These are phyloP conservation scores for Idaea biselata DNA, from an alignment of 2,888 invertebrate genomes.

Conservation along the genomic window DNA sequence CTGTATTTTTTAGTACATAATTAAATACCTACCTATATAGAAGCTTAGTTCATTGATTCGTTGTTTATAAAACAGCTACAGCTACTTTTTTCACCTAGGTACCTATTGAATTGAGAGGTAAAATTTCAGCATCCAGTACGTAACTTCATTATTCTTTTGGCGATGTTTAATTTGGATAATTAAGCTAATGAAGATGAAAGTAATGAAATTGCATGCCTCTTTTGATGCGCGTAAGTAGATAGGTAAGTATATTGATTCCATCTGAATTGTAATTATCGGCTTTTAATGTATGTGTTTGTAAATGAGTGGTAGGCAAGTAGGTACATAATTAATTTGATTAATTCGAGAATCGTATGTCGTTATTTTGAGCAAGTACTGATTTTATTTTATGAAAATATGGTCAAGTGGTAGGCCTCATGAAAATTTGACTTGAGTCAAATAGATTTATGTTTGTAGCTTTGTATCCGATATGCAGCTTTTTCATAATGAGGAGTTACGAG, in stretches of 20 bases:
- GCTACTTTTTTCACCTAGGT: conserved; percentile 27
- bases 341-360: too few relatives aligned
- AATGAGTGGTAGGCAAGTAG: neutral
- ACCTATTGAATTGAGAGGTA: neutral
- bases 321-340: neutral
- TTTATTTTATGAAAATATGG: neutral
- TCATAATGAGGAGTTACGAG: too few relatives aligned
- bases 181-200: conserved; percentile 20
- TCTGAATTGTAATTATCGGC: neutral
- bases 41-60: too few relatives aligned
- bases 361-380: neutral
- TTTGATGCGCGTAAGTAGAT: conserved; percentile 4
- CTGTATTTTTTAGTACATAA: too few relatives aligned
- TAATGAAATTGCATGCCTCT: conserved; percentile 19
- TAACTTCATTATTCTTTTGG: conserved; percentile 17
- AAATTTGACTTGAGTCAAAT: neutral
- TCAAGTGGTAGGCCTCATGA: neutral
- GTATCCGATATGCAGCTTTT: too few relatives aligned
- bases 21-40: too few relatives aligned
- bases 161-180: conserved; percentile 19
- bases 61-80: conserved; percentile 13
- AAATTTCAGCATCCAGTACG: neutral
- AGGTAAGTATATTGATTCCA: neutral
- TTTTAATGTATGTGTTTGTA: neutral
- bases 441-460: too few relatives aligned